Conservation (phyloP, 2,113 vertebrate genomes). For the Pseudopipra pipra region DNA sequence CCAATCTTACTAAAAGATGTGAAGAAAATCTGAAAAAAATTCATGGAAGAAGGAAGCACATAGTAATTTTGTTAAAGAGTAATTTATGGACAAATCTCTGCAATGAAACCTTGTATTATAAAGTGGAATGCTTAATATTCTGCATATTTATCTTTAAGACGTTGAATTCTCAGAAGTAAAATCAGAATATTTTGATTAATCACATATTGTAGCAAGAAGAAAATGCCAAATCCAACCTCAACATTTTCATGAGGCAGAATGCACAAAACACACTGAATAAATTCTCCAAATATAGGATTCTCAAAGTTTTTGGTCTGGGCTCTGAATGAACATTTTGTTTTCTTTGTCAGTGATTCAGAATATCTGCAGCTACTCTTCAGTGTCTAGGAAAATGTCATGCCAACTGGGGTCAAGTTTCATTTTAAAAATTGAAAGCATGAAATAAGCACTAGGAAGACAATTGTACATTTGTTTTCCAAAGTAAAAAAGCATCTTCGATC, state of each 20-base stretch:
- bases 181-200: conserved; percentile 66
- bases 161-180: conserved; percentile 28
- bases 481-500: conserved; percentile 65
- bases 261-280: conserved; percentile 19
- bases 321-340: conserved; percentile 72
- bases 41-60: background rate
- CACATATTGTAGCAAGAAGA: background rate
- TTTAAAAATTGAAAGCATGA: conserved; percentile 68
- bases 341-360: conserved; percentile 70
- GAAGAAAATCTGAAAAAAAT: background rate
- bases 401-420: conserved; percentile 69
- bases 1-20: background rate
- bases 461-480: conserved; percentile 72
- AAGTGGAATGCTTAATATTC: conserved; percentile 7
- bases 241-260: conserved; percentile 27
- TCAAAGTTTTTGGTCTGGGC: conserved; percentile 57
- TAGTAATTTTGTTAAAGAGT: background rate
- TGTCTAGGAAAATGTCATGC: conserved; percentile 56
- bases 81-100: conserved; percentile 21
- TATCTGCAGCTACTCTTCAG: conserved; percentile 56
- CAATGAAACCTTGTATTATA: background rate
- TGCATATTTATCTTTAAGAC: conserved; percentile 39
- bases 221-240: conserved; percentile 28
- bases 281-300: conserved; percentile 35
- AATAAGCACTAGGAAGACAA: conserved; percentile 69